A percentile compares a stretch with the other conserved stretches of the same genome.
Evolutionary conservation across 2,113 vertebrate species (phyloP).

Genomic region (Tupaia chinensis): DNA sequence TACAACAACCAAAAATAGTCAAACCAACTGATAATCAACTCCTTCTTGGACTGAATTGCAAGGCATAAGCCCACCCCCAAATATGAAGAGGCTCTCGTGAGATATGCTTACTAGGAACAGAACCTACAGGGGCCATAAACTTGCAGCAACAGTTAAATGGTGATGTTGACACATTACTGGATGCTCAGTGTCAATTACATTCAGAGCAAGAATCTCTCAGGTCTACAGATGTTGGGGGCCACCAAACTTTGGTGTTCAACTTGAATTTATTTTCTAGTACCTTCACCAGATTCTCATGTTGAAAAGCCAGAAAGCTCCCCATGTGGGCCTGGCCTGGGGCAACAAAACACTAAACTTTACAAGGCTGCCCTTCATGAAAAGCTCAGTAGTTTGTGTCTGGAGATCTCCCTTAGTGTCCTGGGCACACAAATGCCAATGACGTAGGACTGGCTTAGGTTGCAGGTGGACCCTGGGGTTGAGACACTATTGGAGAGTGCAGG

Average conservation of each 20-base stretch:
- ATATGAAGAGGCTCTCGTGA: not conserved
- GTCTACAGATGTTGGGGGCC: not conserved
- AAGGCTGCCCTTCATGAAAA: no score
- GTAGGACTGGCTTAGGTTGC: no score
- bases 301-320: not conserved
- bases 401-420: no score
- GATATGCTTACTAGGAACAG: not conserved
- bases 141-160: not conserved
- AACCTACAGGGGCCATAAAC: not conserved
- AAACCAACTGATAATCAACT: not conserved
- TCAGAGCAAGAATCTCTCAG: not conserved
- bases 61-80: not conserved
- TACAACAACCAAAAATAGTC: not conserved
- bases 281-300: not conserved
- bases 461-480: no score
- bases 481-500: no score
- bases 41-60: not conserved
- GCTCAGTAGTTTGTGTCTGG: no score
- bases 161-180: not conserved
- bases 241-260: not conserved
- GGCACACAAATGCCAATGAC: no score
- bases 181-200: not conserved
- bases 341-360: no score
- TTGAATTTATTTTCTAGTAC: not conserved
- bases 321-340: not conserved